These are phyloP conservation scores for Siniperca chuatsi DNA, from an alignment of 2,113 vertebrate species.

Conservation along the genomic window DNA sequence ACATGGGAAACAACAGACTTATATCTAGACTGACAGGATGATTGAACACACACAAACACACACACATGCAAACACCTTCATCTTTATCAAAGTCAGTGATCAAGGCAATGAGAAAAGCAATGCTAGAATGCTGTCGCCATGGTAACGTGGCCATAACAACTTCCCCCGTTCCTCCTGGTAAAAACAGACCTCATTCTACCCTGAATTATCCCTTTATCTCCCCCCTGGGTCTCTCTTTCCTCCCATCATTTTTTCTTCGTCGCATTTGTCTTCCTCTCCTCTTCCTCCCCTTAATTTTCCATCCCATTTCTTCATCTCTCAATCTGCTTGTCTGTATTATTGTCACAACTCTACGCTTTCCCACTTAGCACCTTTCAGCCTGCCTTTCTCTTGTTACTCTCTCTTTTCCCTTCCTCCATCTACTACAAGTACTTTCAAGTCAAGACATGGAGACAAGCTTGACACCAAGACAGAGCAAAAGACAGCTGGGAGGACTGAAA, in stretches of 20 bases:
- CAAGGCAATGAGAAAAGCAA: conserved; percentile 52
- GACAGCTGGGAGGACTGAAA: conserved; percentile 8
- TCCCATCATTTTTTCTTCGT: background rate
- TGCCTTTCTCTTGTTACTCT: background rate
- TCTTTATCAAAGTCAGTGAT: conserved; percentile 62
- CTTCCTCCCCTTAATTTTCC: background rate
- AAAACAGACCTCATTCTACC: conserved; percentile 41
- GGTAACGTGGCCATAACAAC: conserved; percentile 69
- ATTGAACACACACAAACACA: conserved; percentile 19
- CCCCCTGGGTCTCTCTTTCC: background rate
- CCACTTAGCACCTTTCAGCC: conserved; percentile 11
- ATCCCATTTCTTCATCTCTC: background rate
- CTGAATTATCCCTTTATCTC: conserved; percentile 3
- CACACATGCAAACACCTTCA: conserved; percentile 32
- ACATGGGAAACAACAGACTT: background rate
- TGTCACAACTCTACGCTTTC: background rate
- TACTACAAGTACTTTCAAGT: background rate
- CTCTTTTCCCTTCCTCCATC: background rate
- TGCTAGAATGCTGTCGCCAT: conserved; percentile 66
- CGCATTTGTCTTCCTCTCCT: background rate
- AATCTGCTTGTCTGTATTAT: background rate
- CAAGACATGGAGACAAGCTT: background rate
- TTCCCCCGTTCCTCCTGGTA: conserved; percentile 21
- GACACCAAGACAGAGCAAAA: background rate
- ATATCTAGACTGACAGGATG: conserved; percentile 38